A percentile compares a stretch with the other conserved stretches of the same genome.
phyloP scores from a whole-genome alignment of 1,140 invertebrate species.

The Aphis craccivora region DNA sequence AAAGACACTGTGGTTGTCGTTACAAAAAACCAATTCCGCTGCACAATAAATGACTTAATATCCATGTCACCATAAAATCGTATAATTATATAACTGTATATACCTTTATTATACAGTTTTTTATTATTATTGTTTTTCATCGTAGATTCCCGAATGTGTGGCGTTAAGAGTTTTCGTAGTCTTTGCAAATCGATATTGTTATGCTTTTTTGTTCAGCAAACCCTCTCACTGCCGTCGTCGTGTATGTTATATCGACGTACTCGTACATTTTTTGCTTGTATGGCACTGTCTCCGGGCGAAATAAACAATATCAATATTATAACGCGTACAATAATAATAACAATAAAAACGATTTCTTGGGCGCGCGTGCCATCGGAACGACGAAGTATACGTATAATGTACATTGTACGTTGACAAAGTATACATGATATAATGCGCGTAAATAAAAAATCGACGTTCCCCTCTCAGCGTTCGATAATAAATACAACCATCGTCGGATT shows the following conservation, averaged over 20 bases:
- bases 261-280: not conserved
- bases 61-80: not conserved
- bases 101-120: not conserved
- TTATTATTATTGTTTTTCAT: not conserved
- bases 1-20: not conserved
- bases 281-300: not conserved
- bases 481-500: not conserved
- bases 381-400: not conserved
- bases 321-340: not conserved
- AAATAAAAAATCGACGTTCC: not conserved
- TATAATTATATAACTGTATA: not conserved
- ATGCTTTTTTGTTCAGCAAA: not conserved
- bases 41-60: not conserved
- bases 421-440: not conserved
- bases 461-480: not conserved
- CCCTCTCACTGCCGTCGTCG: not conserved
- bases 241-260: not conserved
- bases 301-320: constrained; percentile 14
- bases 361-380: not conserved
- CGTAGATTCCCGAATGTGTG: not conserved
- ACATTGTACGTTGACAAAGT: not conserved
- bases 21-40: not conserved
- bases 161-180: not conserved
- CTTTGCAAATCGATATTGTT: constrained; percentile 5
- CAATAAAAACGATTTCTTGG: constrained; percentile 1